These are phyloP conservation scores for Cremastinae sp. DNA, from an alignment of 2,888 invertebrate genomes.

Conservation along the genomic window DNA sequence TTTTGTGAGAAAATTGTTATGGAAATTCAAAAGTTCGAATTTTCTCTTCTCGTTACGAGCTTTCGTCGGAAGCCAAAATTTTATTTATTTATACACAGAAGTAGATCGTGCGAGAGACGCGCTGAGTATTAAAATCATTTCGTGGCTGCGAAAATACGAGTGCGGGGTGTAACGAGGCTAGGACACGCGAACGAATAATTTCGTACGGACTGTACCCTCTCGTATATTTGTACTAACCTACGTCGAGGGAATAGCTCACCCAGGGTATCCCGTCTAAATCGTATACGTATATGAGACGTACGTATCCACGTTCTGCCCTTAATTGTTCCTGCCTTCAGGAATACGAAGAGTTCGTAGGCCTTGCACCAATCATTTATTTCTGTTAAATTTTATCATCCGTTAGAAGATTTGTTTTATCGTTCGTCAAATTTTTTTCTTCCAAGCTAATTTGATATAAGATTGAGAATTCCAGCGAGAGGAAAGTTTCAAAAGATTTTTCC, in stretches of 20 bases:
- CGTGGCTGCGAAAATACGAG: slow-evolving; percentile 63
- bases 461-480: too few species aligned
- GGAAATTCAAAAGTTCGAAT: slow-evolving; percentile 39
- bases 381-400: too few species aligned
- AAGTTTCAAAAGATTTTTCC: too few species aligned
- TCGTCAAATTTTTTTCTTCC: too few species aligned
- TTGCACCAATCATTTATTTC: slow-evolving; percentile 17
- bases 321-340: slow-evolving; percentile 62
- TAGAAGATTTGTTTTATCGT: too few species aligned
- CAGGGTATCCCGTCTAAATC: slow-evolving; percentile 1
- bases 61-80: slow-evolving; percentile 36
- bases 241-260: slow-evolving; percentile 4
- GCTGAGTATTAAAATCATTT: slow-evolving; percentile 52
- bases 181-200: slow-evolving; percentile 66
- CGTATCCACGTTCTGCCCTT: slow-evolving; percentile 59
- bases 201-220: slow-evolving; percentile 35
- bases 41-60: slow-evolving; percentile 27
- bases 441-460: slow-evolving; percentile 1
- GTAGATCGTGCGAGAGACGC: slow-evolving; percentile 1
- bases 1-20: slow-evolving; percentile 46
- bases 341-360: too few species aligned
- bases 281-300: slow-evolving; percentile 1
- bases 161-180: slow-evolving; percentile 63
- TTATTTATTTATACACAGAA: background rate
- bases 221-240: slow-evolving; percentile 4